phyloP scores from a whole-genome alignment of 2,888 invertebrate species.

The Drosophila buzzatii region DNA sequence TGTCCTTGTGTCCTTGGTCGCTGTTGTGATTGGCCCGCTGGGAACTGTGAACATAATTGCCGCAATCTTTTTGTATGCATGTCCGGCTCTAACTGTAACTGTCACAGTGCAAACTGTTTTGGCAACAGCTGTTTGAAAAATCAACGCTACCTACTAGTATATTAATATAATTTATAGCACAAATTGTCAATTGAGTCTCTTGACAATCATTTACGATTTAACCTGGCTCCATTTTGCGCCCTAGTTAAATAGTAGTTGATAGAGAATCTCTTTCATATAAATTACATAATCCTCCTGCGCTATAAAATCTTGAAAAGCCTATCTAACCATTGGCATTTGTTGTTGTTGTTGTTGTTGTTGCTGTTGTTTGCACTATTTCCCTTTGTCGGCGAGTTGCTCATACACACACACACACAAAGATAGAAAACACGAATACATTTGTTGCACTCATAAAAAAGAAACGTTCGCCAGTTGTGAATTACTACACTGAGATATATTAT shows the following conservation, averaged over 20 bases:
- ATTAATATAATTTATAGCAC: conserved; percentile 45
- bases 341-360: conserved; percentile 1
- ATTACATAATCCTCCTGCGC: conserved; percentile 56
- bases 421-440: conserved; percentile 27
- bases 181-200: conserved; percentile 36
- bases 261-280: conserved; percentile 16
- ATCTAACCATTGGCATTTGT: conserved; percentile 43
- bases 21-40: conserved; percentile 75
- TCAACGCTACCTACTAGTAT: conserved; percentile 14
- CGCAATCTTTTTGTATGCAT: conserved; percentile 43
- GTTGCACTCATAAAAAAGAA: conserved; percentile 42
- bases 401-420: conserved; percentile 19
- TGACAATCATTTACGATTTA: conserved; percentile 40
- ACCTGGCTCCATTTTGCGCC: conserved; percentile 43
- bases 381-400: conserved; percentile 70
- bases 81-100: conserved; percentile 8
- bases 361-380: conserved; percentile 60
- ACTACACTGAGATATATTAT: conserved; percentile 56
- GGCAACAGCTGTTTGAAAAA: conserved; percentile 64
- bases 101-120: conserved; percentile 20
- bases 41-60: conserved; percentile 70
- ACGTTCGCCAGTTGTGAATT: conserved; percentile 47
- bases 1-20: conserved; percentile 47
- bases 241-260: conserved; percentile 5
- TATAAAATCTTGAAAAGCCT: conserved; percentile 64